Percentiles rank a stretch among this genome's conserved stretches.
Evolutionary conservation across 1,140 invertebrate genomes (phyloP).

Genomic region (Drosophila virilis): DNA sequence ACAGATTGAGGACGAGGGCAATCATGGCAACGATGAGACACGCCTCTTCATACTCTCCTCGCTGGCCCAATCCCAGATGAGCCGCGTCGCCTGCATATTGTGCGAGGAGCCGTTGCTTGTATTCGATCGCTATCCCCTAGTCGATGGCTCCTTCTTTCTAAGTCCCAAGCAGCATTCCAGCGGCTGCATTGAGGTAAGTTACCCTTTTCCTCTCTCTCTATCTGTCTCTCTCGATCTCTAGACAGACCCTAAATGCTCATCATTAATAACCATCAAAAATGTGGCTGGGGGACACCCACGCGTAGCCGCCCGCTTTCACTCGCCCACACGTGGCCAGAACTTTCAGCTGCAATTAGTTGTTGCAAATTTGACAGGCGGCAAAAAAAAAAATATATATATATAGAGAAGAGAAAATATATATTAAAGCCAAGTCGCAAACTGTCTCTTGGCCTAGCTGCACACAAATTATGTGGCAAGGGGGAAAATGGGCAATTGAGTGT

Average conservation of each 20-base stretch:
- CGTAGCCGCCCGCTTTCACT: conserved; percentile 25
- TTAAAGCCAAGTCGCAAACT: conserved; percentile 28
- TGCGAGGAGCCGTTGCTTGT: conserved; percentile 95
- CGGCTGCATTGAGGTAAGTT: conserved; percentile 91
- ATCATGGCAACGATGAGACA: conserved; percentile 98
- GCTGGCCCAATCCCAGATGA: conserved; percentile 92
- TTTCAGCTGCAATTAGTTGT: conserved; percentile 47
- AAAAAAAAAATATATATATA: not conserved
- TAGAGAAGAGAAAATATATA: conserved; percentile 1
- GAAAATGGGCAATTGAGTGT: conserved; percentile 20
- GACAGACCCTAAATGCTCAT: conserved; percentile 30
- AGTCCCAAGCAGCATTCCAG: conserved; percentile 95
- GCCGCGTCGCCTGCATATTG: conserved; percentile 93
- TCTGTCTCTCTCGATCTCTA: not conserved
- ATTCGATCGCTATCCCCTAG: conserved; percentile 97
- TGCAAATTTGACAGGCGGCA: conserved; percentile 36
- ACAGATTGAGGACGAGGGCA: conserved; percentile 98
- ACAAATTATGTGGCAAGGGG: conserved; percentile 31
- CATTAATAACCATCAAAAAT: conserved; percentile 73
- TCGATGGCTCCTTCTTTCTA: conserved; percentile 98
- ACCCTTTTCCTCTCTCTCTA: not conserved
- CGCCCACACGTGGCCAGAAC: conserved; percentile 48
- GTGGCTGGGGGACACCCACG: conserved; percentile 35
- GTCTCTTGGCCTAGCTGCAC: conserved; percentile 1
- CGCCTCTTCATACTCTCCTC: conserved; percentile 96